A percentile compares a stretch with the other conserved stretches of the same genome.
Conservation (phyloP, 2,113 vertebrate genomes). For the Microtus richardsoni region DNA sequence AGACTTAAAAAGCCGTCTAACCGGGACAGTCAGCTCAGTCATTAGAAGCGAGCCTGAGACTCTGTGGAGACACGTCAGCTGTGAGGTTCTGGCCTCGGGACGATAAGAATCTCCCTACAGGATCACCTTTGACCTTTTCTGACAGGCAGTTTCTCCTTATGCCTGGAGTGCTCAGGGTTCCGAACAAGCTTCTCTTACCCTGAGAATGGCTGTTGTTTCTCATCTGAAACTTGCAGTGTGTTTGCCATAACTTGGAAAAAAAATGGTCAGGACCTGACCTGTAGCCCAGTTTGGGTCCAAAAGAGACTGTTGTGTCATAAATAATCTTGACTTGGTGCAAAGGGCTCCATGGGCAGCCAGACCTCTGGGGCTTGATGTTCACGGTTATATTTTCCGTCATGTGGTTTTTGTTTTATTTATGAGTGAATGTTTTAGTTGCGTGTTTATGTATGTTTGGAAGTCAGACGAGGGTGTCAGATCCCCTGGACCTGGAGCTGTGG, state of each 20-base stretch:
- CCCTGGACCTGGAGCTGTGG: neutral
- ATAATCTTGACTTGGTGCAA: neutral
- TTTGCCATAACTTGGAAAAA: neutral
- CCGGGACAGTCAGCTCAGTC: slow-evolving; percentile 75
- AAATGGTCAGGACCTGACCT: neutral
- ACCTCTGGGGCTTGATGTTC: neutral
- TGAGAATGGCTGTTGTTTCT: slow-evolving; percentile 72
- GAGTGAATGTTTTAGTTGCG: neutral
- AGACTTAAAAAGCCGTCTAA: slow-evolving; percentile 67
- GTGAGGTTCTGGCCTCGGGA: slow-evolving; percentile 73
- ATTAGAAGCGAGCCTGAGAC: slow-evolving; percentile 78
- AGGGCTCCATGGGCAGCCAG: neutral
- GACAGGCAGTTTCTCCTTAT: slow-evolving; percentile 62
- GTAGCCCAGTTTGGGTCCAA: neutral
- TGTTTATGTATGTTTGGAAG: neutral
- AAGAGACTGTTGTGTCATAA: neutral
- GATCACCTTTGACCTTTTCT: slow-evolving; percentile 79
- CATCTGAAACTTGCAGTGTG: neutral
- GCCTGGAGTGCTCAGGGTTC: slow-evolving; percentile 68
- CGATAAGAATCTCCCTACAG: slow-evolving; percentile 72
- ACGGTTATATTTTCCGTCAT: neutral
- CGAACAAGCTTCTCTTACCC: slow-evolving; percentile 63
- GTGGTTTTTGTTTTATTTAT: neutral
- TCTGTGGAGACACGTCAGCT: slow-evolving; percentile 72
- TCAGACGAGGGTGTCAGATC: neutral